These are phyloP conservation scores for Sorex araneus DNA, from an alignment of 2,113 vertebrate genomes.

Conservation along the genomic window DNA sequence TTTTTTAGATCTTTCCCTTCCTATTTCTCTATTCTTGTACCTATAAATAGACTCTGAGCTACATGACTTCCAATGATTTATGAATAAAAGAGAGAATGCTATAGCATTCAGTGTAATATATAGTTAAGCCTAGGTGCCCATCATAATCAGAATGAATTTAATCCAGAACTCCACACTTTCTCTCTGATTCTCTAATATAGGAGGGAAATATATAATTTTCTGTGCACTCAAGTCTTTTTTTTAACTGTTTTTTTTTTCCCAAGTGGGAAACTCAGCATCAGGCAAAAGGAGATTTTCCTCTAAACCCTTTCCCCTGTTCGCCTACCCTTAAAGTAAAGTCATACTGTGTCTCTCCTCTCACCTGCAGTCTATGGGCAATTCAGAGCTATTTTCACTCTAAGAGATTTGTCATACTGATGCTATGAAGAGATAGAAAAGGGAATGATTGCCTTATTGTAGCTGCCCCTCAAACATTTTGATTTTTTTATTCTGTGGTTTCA, in stretches of 20 bases:
- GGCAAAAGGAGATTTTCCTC: constrained; percentile 10
- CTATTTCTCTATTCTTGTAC: neutral
- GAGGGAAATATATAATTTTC: neutral
- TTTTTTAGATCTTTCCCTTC: too few species aligned
- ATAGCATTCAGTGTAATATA: neutral
- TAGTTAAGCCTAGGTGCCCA: neutral
- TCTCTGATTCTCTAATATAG: neutral
- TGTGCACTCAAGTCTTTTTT: constrained; percentile 12
- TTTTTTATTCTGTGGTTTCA: constrained; percentile 59
- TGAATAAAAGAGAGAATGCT: neutral
- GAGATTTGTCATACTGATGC: constrained; percentile 68
- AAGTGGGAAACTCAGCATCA: neutral
- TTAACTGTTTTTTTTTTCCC: constrained; percentile 36
- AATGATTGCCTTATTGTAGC: constrained; percentile 67
- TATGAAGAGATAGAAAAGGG: constrained; percentile 64
- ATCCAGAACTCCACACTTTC: neutral
- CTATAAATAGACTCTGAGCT: neutral
- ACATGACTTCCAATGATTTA: neutral
- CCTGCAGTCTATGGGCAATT: constrained; percentile 17
- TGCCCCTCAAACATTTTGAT: constrained; percentile 9
- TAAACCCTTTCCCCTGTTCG: constrained; percentile 52
- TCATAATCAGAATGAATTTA: neutral
- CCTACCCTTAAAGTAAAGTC: constrained; percentile 36
- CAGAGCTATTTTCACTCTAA: constrained; percentile 70
- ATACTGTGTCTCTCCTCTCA: constrained; percentile 23